Base-by-base conservation (phyloP, 2,113 vertebrate genomes). In the Oostethus manadensis region DNA sequence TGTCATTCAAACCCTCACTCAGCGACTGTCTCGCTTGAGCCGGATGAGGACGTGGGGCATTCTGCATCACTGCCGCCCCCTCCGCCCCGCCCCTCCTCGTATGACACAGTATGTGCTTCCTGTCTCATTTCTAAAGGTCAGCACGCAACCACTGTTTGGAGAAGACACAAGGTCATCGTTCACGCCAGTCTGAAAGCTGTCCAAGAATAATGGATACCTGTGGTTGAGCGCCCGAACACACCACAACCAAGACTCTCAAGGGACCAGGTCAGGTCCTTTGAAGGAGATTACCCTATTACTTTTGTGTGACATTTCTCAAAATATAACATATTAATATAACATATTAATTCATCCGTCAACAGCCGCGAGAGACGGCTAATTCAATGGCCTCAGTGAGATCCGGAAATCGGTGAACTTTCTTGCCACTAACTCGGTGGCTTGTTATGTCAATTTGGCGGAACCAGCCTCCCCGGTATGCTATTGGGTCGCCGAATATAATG, bases 1-100 rank as follows among this genome's bases (percentile, higher is more conserved):
- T 55, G 47, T 66, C 51, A 38, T 64, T 54, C 7, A 57, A 29
- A 63, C 17, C 44, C 56, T 38, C 42, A 50, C 9, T 0, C 21
- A 58, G 21, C 1, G 15, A 48, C 4, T 17, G 6, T 44, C 51
- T 61, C 20, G 51, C 43, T 29, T 14, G 22, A 55, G 18, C 35
- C 15, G 53, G 38, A 21, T 40, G 17, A 58, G 1, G 11, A n/a
- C n/a, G 56, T 45, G 23, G 6, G 20, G 29, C 51, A 40, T 64
- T 45, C 29, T n/a, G 15, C 23, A 21, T 23, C n/a, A 18, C n/a
- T 2, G 21, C 11, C 16, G n/a, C n/a, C 26, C n/a, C 6, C 21
- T 35, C 26, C 26, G 26, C 26, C 26, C 26, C 26, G 7, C 29
- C 29, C 29, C 29, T 33, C 29, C 29, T 10, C 42, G 2, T 17